Base-by-base conservation (phyloP, 2,888 invertebrate genomes). In the Thymelicus lineola region DNA sequence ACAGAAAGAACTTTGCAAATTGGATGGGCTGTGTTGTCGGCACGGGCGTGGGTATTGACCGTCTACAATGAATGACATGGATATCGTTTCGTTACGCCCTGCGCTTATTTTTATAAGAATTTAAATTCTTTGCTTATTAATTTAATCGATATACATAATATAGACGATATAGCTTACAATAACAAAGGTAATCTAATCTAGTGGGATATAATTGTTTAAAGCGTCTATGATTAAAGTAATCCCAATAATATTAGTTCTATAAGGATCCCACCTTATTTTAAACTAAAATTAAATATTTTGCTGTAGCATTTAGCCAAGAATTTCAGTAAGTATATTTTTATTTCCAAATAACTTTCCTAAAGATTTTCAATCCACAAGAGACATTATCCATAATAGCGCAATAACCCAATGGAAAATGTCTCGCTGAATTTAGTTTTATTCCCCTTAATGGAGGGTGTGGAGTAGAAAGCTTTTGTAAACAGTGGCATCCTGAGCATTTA, bases 391-490 rank as follows among this genome's bases (percentile, higher is more conserved):
- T 53, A 60, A 67, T 50, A 53, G 60, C 15, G 42, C 53, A 15
- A 53, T 42, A 64, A 28, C 14, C n/a, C 61, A 55, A 45, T 62
- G 35, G 62, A 62, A 61, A 68, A 46, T 62, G 59, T 59, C 66
- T 48, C 42, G 45, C 57, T 35, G 45, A 28, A 62, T 68, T 68
- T 57, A 68, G 68, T 62, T 62, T 62, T 62, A 62, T 65, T 65
- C 55, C 57, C 48, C 45, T 45, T 68, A 68, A 62, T 68, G 68
- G 68, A 57, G 62, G 57, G 62, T 62, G 68, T 68, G 38, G 62
- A 62, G 55, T 67, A 55, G 68, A 68, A 68, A 68, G 68, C 46
- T 57, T 68, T 68, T 53, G 62, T 62, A 62, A 62, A 68, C 68
- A 68, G 55, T 48, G 57, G 55, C 57, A 57, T 68, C 58, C 48